Evolutionary conservation across 2,888 invertebrate species (phyloP).

Genomic region (Stratiomys singularior): DNA sequence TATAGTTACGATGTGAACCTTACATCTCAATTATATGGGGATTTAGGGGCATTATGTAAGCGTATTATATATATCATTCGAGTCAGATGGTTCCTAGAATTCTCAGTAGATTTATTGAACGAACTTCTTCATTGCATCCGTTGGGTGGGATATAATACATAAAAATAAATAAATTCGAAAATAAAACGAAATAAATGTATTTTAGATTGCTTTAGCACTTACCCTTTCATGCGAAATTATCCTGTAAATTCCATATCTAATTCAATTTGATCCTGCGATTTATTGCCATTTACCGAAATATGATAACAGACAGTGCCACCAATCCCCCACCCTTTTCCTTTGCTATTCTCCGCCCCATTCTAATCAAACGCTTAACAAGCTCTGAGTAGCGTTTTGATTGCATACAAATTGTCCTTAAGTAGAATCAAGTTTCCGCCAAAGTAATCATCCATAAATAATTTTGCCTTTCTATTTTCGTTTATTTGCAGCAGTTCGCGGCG

Average conservation of each 20-base stretch:
- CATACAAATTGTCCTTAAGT: slow-evolving; percentile 35
- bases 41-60: too few species aligned
- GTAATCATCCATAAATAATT: slow-evolving; percentile 18
- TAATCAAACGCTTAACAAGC: slow-evolving; percentile 20
- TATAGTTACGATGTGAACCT: too few species aligned
- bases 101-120: too few species aligned
- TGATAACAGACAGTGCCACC: not conserved
- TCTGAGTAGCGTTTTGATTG: slow-evolving; percentile 40
- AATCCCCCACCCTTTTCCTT: not conserved
- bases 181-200: too few species aligned
- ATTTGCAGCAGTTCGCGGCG: slow-evolving; percentile 20
- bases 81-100: too few species aligned
- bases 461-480: not conserved
- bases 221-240: not conserved
- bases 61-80: too few species aligned
- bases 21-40: too few species aligned
- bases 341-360: not conserved
- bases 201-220: too few species aligned
- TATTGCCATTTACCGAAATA: slow-evolving; percentile 14
- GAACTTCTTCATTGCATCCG: too few species aligned
- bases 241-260: not conserved
- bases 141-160: too few species aligned
- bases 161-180: too few species aligned
- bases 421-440: slow-evolving; percentile 22
- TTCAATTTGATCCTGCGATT: not conserved